Evolutionary conservation across 1,140 invertebrate species (phyloP).

Genomic region (Pseudoatta argentina): DNA sequence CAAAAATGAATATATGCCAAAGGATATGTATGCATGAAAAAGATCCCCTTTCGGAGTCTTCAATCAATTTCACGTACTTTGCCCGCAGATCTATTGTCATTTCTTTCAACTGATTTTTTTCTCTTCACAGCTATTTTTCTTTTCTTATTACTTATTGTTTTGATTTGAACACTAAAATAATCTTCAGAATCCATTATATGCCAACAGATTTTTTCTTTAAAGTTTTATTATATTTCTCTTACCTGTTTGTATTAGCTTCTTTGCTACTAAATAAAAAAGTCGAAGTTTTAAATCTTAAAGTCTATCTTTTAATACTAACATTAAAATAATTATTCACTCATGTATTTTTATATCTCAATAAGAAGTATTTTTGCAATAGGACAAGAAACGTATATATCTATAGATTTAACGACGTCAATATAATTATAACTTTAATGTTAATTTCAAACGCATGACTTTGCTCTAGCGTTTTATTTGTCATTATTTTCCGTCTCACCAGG

Average conservation of each 20-base stretch:
- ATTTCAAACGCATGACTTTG: background rate
- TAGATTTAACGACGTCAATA: background rate
- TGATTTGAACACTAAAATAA: constrained; percentile 63
- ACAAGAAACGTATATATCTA: background rate
- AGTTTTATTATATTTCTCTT: constrained; percentile 60
- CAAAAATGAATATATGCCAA: constrained; percentile 29
- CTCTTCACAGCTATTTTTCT: constrained; percentile 43
- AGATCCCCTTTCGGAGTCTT: constrained; percentile 10
- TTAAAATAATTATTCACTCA: background rate
- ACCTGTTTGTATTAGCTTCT: background rate
- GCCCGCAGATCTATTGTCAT: constrained; percentile 20
- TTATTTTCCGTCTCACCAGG: constrained; percentile 28
- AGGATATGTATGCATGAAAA: constrained; percentile 27
- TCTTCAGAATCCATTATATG: constrained; percentile 44
- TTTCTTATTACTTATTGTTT: constrained; percentile 55
- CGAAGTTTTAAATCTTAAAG: background rate
- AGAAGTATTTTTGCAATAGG: background rate
- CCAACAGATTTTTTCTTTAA: constrained; percentile 12
- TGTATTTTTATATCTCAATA: background rate
- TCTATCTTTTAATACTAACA: background rate
- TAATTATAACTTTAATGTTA: background rate
- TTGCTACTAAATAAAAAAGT: background rate
- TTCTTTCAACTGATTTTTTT: background rate
- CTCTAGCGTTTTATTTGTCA: background rate
- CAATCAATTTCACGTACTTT: constrained; percentile 46